phyloP scores from a whole-genome alignment of 2,888 invertebrate species.

The Leptinotarsa peninsularis region DNA sequence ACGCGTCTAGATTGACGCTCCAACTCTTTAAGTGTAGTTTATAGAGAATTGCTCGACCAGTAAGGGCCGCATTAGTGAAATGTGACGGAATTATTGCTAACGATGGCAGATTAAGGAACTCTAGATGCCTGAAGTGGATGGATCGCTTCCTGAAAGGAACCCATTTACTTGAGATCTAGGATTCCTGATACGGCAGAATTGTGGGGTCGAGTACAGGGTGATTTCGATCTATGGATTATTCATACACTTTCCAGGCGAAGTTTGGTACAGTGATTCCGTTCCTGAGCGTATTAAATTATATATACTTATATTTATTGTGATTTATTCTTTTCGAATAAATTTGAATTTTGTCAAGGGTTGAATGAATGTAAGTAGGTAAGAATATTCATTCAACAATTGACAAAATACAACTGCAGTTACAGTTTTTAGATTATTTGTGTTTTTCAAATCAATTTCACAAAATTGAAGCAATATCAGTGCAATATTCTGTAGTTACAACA shows the following conservation, averaged over 20 bases:
- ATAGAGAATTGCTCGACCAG: slow-evolving; percentile 19
- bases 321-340: no score
- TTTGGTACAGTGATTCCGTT: neutral
- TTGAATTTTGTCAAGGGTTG: no score
- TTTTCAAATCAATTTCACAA: no score
- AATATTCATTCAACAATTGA: no score
- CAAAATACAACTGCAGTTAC: no score
- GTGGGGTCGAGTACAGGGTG: slow-evolving; percentile 2
- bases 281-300: neutral
- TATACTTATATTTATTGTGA: no score
- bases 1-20: slow-evolving; percentile 28
- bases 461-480: no score
- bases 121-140: slow-evolving; percentile 13
- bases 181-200: neutral
- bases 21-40: slow-evolving; percentile 19
- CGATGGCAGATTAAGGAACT: slow-evolving; percentile 21
- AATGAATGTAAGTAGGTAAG: no score
- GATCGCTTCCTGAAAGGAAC: slow-evolving; percentile 16
- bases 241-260: neutral
- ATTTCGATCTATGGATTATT: neutral
- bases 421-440: no score
- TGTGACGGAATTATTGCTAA: slow-evolving; percentile 24
- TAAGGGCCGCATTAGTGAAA: slow-evolving; percentile 26
- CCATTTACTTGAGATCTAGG: slow-evolving; percentile 13
- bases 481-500: no score